Evolutionary conservation across 2,888 invertebrate species (phyloP), one percentile per base, ranked within the genome.

Genomic region (Leptinotarsa peninsularis): DNA sequence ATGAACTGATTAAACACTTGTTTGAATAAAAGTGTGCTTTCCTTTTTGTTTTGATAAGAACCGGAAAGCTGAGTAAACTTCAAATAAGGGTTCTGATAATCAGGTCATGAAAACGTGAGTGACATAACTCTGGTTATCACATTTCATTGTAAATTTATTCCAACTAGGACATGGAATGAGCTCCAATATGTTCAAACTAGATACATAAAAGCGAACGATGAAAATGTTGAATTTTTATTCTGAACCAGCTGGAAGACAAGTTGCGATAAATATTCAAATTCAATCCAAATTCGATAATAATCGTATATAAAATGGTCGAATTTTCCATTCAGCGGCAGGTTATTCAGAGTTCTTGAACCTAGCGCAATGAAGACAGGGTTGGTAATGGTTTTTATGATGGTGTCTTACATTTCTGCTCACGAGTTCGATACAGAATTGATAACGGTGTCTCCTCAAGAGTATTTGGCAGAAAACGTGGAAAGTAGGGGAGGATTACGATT

Each of bases 401-500:
- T 73, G 2, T 21, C 63, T 49, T 52, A 27, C 13, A 69, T 43
- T 27, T 63, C 7, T 43, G 27, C 69, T 60, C n/a, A 63, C 54
- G 66, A 73, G 15, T 63, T 63, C 17, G 33, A 18, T 7, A 58
- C 66, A 52, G 66, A 69, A 66, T 18, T 52, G 14, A 54, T 27
- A 23, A 43, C 27, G 1, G 60, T 68, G 4, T 52, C 68, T 4
- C 50, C 69, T 1, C 18, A 69, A 67, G 58, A 70, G 50, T 52
- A 63, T 54, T n/a, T 43, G 33, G 7, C 23, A 49, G n/a, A 52
- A 58, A 43, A 49, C 21, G 23, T 13, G 15, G 17, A 49, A 56
- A 71, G 54, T 49, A 63, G 43, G 49, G 67, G 73, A 18, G 73
- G 71, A 15, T 27, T 70, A 3, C 13, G n/a, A 50, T 73, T 76